These are phyloP conservation scores for Cyanistes caeruleus DNA, from an alignment of 2,113 vertebrate genomes.

Conservation along the genomic window DNA sequence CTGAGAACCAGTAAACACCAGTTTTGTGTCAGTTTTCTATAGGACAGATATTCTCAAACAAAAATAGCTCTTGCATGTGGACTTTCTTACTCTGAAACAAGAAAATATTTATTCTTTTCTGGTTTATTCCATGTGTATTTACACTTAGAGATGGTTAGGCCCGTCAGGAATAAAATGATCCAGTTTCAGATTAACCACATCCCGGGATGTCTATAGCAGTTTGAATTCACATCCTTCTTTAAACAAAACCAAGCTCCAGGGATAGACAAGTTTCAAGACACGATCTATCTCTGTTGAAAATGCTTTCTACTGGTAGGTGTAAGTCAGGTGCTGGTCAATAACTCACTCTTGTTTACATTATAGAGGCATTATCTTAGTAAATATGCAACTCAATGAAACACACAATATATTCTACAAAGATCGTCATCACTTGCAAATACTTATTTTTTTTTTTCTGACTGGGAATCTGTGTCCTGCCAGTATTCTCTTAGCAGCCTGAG, in stretches of 20 bases:
- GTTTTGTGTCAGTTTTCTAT: background rate
- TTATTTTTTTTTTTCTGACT: background rate
- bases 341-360: background rate
- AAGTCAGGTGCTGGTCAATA: background rate
- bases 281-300: background rate
- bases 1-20: rapidly evolving
- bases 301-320: background rate
- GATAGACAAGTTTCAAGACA: background rate
- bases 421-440: background rate
- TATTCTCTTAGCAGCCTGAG: background rate
- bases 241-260: background rate
- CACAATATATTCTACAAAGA: background rate
- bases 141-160: background rate
- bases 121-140: background rate
- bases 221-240: background rate
- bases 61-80: background rate
- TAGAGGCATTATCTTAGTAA: constrained; percentile 3
- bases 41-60: background rate
- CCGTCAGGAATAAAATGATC: background rate
- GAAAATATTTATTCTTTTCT: background rate
- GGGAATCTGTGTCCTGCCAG: background rate
- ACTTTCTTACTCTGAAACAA: background rate
- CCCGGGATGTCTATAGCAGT: background rate
- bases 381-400: background rate
- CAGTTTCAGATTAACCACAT: background rate